Base-by-base conservation (phyloP, 2,113 vertebrate genomes). In the Amphiprion percula region DNA sequence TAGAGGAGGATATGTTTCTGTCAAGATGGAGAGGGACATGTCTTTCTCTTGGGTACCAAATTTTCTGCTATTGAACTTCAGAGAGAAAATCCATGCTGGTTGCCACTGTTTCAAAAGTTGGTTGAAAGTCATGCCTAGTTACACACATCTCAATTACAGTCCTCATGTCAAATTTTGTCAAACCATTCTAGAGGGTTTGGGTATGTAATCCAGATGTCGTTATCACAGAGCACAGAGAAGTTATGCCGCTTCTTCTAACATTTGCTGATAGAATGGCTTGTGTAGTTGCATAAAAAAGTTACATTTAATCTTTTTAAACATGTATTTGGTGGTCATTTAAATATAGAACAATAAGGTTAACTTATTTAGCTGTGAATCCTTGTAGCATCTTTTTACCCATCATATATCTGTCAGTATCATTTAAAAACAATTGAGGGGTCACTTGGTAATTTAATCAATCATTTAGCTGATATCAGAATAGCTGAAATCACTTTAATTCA, bases 401-500 rank as follows among this genome's bases (percentile, higher is more conserved):
- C 12, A 44, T 44, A 44, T 14, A 12, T 44, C 4, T 44, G 3
- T 15, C 12, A 44, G 2, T 3, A 44, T 44, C 41, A 44, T 44
- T 44, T 4, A 15, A 14, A 44, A 15, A 26, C 15, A 15, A 14
- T 44, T 44, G 41, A 44, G 41, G 15, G 11, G 3, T 44, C 14
- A 44, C 41, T 14, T 15, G 15, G 41, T 14, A 44, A 44, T 15
- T 44, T 2, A 44, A 44, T 15, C 41, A 15, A 15, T 15, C 41
- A 12, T 37, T 44, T 44, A 46, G 19, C 14, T 75, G 7, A 39
- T 71, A 53, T 75, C 24, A n/a, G 19, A 67, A 55, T 50, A 30
- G 41, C 75, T 77, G 50, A 79, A 86, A 70, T 26, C 33, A 44
- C 7, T 70, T 77, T 68, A 76, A 84, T 77, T 69, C 58, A 54